Conservation (phyloP, 2,888 invertebrate species). For the Agrochola lychnidis region DNA sequence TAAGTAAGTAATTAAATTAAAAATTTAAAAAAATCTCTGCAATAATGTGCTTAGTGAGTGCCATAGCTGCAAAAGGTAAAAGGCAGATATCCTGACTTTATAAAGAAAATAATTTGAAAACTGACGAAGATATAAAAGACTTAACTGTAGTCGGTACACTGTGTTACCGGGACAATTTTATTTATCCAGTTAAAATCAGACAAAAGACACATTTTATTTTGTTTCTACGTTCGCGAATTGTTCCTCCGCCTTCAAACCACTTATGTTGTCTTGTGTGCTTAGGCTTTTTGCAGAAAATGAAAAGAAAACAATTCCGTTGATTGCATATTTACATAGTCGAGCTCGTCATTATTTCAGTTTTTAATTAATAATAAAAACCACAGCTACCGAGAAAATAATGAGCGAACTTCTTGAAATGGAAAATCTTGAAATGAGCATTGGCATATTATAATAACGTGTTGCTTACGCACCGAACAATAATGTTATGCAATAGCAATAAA, state of each 20-base stretch:
- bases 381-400: slow-evolving; percentile 10
- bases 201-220: neutral
- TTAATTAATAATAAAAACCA: slow-evolving; percentile 24
- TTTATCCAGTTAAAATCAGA: neutral
- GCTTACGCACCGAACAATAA: neutral
- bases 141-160: too few species aligned
- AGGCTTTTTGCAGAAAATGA: slow-evolving; percentile 17
- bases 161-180: neutral
- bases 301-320: slow-evolving; percentile 37
- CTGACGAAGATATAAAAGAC: too few species aligned
- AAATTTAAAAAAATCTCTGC: too few species aligned
- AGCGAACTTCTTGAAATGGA: slow-evolving; percentile 4
- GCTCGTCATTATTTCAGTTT: slow-evolving; percentile 18
- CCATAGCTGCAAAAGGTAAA: too few species aligned
- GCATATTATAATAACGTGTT: slow-evolving; percentile 17
- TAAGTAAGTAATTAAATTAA: too few species aligned
- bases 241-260: neutral
- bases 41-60: too few species aligned
- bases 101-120: too few species aligned
- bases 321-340: slow-evolving; percentile 22
- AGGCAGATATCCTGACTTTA: too few species aligned
- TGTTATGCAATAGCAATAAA: slow-evolving; percentile 5
- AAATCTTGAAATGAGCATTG: slow-evolving; percentile 11
- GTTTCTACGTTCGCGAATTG: neutral
- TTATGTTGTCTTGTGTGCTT: slow-evolving; percentile 9